Conservation (phyloP, 23 tunicate species). For the Ascidia mentula region DNA sequence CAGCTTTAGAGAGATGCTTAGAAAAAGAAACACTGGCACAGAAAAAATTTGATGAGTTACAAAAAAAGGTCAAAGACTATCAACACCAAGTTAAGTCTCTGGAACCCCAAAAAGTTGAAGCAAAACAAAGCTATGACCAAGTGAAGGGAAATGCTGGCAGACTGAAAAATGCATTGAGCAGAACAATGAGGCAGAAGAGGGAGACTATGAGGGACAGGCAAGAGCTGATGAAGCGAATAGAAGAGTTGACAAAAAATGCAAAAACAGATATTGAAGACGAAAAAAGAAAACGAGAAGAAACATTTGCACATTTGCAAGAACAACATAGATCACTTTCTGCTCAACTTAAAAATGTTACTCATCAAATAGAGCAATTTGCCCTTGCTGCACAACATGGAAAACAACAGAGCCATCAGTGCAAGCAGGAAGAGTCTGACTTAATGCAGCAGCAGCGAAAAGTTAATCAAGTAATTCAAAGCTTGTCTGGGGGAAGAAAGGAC, state of each 20-base stretch:
- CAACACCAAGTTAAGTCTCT: slow-evolving; percentile 58
- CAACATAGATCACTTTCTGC: slow-evolving; percentile 28
- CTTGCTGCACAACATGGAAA: slow-evolving; percentile 34
- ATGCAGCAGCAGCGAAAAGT: slow-evolving; percentile 31
- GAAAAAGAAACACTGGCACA: slow-evolving; percentile 41
- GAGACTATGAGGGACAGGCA: slow-evolving; percentile 46
- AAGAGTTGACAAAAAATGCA: slow-evolving; percentile 44
- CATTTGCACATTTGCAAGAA: slow-evolving; percentile 25
- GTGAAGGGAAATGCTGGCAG: slow-evolving; percentile 15
- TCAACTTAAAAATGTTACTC: slow-evolving; percentile 36
- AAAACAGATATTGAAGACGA: slow-evolving; percentile 65
- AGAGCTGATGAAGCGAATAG: slow-evolving; percentile 54
- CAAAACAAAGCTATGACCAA: slow-evolving; percentile 29
- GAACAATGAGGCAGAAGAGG: slow-evolving; percentile 37
- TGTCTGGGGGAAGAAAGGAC: slow-evolving; percentile 54
- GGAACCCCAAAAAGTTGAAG: slow-evolving; percentile 47
- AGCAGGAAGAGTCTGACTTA: slow-evolving; percentile 22
- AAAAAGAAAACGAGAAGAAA: slow-evolving; percentile 55
- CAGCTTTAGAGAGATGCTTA: slow-evolving; percentile 45
- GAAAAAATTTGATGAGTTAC: slow-evolving; percentile 53
- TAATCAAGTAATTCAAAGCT: slow-evolving; percentile 19
- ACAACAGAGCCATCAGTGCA: not conserved
- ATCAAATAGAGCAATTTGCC: slow-evolving; percentile 62
- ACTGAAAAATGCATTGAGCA: slow-evolving; percentile 36
- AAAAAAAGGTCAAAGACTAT: slow-evolving; percentile 51